These are phyloP conservation scores for Dusona sp. DNA, from an alignment of 2,888 invertebrate species.

Conservation along the genomic window DNA sequence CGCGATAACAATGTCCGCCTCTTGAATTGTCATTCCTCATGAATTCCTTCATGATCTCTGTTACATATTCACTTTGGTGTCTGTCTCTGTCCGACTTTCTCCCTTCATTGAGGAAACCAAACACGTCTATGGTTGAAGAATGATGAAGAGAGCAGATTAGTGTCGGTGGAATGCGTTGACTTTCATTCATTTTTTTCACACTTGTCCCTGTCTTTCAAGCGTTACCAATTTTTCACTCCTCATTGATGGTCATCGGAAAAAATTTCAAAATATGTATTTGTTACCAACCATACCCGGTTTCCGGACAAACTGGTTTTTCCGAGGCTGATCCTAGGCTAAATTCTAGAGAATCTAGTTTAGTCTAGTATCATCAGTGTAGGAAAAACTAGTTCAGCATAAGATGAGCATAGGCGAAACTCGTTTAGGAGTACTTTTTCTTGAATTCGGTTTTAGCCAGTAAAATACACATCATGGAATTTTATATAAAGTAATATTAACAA, in stretches of 20 bases:
- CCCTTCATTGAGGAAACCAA: slow-evolving; percentile 58
- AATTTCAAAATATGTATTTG: too few relatives aligned
- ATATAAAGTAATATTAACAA: background rate
- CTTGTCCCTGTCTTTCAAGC: background rate
- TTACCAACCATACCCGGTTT: too few relatives aligned
- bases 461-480: too few relatives aligned
- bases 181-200: slow-evolving; percentile 28
- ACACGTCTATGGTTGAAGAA: slow-evolving; percentile 59
- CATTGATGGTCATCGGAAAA: too few relatives aligned
- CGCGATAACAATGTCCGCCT: slow-evolving; percentile 29
- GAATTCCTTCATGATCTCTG: slow-evolving; percentile 50
- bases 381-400: background rate
- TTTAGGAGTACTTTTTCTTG: too few relatives aligned
- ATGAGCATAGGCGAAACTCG: too few relatives aligned
- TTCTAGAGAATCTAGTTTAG: too few relatives aligned
- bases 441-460: too few relatives aligned
- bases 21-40: slow-evolving; percentile 62
- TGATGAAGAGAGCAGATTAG: slow-evolving; percentile 54
- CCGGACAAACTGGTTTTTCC: background rate
- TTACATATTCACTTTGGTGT: slow-evolving; percentile 31
- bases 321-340: background rate
- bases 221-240: background rate
- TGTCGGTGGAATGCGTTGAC: slow-evolving; percentile 56
- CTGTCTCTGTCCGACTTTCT: slow-evolving; percentile 21
- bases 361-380: too few relatives aligned